Evolutionary conservation across 1,140 invertebrate genomes (phyloP).

Genomic region (Tribolium castaneum): DNA sequence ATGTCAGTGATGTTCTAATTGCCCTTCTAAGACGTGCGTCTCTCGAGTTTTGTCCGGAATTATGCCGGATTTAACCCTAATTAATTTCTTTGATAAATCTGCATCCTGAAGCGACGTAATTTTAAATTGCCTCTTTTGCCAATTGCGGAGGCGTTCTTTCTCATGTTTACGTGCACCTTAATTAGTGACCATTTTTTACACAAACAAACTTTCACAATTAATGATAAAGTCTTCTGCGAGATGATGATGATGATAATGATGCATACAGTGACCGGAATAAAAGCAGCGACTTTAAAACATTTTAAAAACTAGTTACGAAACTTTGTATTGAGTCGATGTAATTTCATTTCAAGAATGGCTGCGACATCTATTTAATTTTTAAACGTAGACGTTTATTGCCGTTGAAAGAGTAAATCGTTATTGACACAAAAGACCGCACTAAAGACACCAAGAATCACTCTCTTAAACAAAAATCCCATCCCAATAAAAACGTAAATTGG

Average conservation of each 20-base stretch:
- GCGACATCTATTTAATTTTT: constrained; percentile 13
- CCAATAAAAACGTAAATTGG: constrained; percentile 17
- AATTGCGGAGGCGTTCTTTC: neutral
- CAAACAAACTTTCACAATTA: neutral
- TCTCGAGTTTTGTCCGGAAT: constrained; percentile 7
- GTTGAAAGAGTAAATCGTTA: constrained; percentile 9
- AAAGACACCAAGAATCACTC: neutral
- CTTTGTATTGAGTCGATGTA: neutral
- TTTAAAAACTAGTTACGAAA: neutral
- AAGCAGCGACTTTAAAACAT: neutral
- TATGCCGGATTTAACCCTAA: constrained; percentile 36
- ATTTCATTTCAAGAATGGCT: neutral
- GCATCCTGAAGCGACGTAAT: constrained; percentile 22
- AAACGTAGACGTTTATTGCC: constrained; percentile 10
- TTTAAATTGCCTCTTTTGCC: constrained; percentile 6
- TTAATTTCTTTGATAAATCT: constrained; percentile 43
- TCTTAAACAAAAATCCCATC: constrained; percentile 28
- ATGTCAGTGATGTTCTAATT: constrained; percentile 31
- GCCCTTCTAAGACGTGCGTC: constrained; percentile 10
- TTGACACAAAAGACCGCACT: constrained; percentile 10
- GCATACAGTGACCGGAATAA: neutral
- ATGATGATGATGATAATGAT: neutral
- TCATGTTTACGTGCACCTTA: constrained; percentile 9
- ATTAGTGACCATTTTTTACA: neutral
- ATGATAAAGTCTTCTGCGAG: neutral